Base-by-base conservation (phyloP, 2,113 vertebrate species). In the Atractosteus spatula region DNA sequence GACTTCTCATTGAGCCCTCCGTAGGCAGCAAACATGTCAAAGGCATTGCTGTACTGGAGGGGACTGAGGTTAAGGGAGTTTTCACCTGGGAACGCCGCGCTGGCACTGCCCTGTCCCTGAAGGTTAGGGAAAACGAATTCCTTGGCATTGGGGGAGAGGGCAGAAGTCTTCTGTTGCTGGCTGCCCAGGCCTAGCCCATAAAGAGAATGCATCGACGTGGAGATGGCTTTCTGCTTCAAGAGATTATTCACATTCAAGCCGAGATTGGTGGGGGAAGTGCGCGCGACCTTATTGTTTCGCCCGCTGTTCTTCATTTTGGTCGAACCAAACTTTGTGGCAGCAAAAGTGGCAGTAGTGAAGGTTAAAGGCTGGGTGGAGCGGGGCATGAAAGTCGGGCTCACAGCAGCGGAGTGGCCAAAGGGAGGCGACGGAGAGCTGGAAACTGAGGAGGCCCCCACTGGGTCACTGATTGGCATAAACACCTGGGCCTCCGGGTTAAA, bases 401-500 rank as follows among this genome's bases (percentile, higher is more conserved):
- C 97, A 1, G 97, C 92, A 72, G 96, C 96, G 11, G 97, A 98
- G 82, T 98, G 96, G 62, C 95, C 95, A 47, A 98, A 98, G 55
- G 97, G 96, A 71, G 97, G 97, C 0, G 91, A 93, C 0, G 92
- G 92, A 7, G 97, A 99, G 80, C 96, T 98, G 84, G 97, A 99
- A 85, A 96, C 97, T n/a, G 97, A 97, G 55, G 94, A 96, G 4
- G 92, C 93, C 29, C 96, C 97, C n/a, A 93, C 92, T 5, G 96
- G 95, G 85, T 99, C 97, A 41, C 91, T 95, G 87, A 99, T 97
- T 80, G 97, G 97, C 97, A 99, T 97, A 85, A 99, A 99, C 77
- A 97, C 97, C 91, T 99, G 97, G 80, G 97, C 97, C 89, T 99
- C 97, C 0, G 97, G 97, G 86, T 99, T 99, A 92, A 99, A 99